These are phyloP conservation scores for Tinea trinotella DNA, from an alignment of 2,888 invertebrate species.

Conservation along the genomic window DNA sequence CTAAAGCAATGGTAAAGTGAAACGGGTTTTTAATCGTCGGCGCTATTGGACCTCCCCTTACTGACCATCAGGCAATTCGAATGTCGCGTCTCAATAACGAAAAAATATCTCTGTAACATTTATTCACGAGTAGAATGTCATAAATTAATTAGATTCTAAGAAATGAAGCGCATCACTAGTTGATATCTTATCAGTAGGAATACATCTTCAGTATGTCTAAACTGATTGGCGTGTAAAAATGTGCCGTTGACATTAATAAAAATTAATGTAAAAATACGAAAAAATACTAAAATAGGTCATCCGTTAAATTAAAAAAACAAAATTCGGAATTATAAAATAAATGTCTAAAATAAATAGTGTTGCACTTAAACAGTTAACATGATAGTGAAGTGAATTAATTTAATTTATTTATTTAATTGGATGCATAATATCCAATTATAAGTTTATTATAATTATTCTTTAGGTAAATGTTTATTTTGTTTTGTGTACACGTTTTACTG, in stretches of 20 bases:
- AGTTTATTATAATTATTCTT: background rate
- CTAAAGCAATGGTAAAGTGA: too few relatives aligned
- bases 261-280: background rate
- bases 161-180: background rate
- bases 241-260: background rate
- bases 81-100: too few relatives aligned
- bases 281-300: background rate
- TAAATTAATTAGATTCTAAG: too few relatives aligned
- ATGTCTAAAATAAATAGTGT: background rate
- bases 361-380: background rate
- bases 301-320: too few relatives aligned
- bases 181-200: background rate
- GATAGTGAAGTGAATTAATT: slow-evolving; percentile 3
- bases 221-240: slow-evolving; percentile 1
- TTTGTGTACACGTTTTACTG: background rate
- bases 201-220: slow-evolving; percentile 10
- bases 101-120: too few relatives aligned
- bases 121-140: too few relatives aligned
- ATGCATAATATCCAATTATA: background rate
- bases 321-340: background rate
- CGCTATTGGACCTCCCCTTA: too few relatives aligned
- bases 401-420: background rate
- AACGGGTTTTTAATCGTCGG: too few relatives aligned
- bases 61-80: too few relatives aligned
- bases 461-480: background rate